Conservation (phyloP, 2,113 vertebrate genomes). For the Oxyura jamaicensis region DNA sequence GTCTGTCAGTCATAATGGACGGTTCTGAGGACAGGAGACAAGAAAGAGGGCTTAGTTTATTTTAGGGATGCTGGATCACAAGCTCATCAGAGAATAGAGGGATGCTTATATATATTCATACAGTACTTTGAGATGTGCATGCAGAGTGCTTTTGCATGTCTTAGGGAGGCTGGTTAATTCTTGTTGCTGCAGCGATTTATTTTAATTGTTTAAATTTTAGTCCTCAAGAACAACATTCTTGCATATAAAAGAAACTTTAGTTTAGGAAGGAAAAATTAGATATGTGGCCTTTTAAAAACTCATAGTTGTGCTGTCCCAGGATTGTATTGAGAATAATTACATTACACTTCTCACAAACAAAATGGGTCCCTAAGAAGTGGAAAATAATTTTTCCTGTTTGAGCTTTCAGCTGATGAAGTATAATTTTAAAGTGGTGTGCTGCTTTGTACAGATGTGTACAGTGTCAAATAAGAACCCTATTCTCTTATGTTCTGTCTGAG, state of each 20-base stretch:
- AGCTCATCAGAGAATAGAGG: neutral
- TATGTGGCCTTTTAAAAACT: neutral
- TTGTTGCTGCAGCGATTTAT: neutral
- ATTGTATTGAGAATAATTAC: neutral
- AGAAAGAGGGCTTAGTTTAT: neutral
- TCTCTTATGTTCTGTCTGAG: neutral
- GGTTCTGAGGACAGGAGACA: neutral
- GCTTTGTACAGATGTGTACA: neutral
- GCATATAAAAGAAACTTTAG: neutral
- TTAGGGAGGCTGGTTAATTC: neutral
- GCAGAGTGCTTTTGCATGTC: neutral
- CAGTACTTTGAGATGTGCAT: neutral
- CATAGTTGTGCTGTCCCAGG: neutral
- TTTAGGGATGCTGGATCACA: neutral
- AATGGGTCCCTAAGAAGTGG: neutral
- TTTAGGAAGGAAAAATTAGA: neutral
- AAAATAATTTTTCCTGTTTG: conserved; percentile 8
- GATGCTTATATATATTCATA: neutral
- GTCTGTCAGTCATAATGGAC: neutral
- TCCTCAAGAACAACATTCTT: neutral
- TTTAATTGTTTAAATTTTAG: neutral
- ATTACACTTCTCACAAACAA: neutral
- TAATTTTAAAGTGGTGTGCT: neutral
- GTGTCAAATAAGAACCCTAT: neutral
- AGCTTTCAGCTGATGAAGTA: neutral